Conservation (phyloP, 2,888 invertebrate genomes). For the Clepsis dumicolana region DNA sequence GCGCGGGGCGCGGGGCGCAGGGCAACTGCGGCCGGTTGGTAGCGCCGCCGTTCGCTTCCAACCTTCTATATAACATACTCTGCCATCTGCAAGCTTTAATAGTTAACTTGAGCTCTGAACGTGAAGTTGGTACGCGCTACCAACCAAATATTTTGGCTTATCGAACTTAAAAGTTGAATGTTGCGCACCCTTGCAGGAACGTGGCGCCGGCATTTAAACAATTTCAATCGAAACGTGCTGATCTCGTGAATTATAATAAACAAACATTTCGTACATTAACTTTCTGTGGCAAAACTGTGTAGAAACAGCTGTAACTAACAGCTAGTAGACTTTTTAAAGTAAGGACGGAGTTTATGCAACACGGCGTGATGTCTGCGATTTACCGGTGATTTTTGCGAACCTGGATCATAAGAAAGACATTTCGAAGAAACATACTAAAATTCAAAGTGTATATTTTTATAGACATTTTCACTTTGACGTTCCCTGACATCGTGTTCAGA, state of each 20-base stretch:
- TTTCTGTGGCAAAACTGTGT: conserved; percentile 64
- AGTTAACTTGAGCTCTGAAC: conserved; percentile 82
- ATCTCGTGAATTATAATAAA: conserved; percentile 52
- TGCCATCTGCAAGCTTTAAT: conserved; percentile 86
- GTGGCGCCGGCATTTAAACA: conserved; percentile 69
- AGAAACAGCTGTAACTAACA: conserved; percentile 49
- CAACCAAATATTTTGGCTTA: conserved; percentile 66
- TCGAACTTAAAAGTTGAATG: conserved; percentile 68
- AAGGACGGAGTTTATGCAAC: conserved; percentile 46
- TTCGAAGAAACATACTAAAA: conserved; percentile 62
- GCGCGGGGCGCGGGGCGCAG: conserved; percentile 53
- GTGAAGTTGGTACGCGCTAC: conserved; percentile 74
- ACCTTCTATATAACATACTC: conserved; percentile 82
- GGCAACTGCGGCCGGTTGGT: too few species aligned
- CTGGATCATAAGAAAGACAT: conserved; percentile 72
- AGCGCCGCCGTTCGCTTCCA: conserved; percentile 59
- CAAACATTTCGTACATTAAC: conserved; percentile 39
- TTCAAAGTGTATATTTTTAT: conserved; percentile 66
- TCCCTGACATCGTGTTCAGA: conserved; percentile 65
- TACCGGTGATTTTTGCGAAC: conserved; percentile 68
- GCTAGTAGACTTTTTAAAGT: conserved; percentile 38
- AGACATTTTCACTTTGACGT: conserved; percentile 80
- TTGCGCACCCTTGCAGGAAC: conserved; percentile 69
- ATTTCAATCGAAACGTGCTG: conserved; percentile 59
- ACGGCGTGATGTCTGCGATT: conserved; percentile 67